Evolutionary conservation across 2,888 invertebrate genomes (phyloP), one percentile per base, ranked within the genome.

Genomic region (Hemaris fuciformis): DNA sequence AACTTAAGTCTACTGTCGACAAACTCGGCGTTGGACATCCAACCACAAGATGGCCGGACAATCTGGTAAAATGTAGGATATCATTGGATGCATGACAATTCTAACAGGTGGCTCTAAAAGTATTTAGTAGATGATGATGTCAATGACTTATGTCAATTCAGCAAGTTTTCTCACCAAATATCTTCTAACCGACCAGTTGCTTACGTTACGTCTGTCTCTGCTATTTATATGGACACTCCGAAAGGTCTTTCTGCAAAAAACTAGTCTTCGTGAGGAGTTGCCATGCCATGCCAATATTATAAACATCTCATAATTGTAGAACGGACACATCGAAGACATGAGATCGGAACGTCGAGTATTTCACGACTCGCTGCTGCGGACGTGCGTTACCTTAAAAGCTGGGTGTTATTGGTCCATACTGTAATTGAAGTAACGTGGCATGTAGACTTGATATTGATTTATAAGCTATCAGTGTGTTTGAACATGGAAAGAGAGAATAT

Each of bases 301-400:
- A 53, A 27, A 15, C 6, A n/a, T 53, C 8, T 31, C 43, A 23
- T 46, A 46, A 43, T 43, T n/a, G 45, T 46, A 46, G 45, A 15
- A 18, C 31, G 53, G 53, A 53, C 31, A 27, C 31, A 27, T 53
- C n/a, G 58, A 20, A 48, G 60, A 63, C 62, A 65, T 60, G 63
- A 43, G 60, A 45, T 18, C 41, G 64, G 67, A 45, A 64, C 61
- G 45, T 62, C 15, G 61, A 62, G 41, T n/a, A 64, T 64, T 61
- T 43, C 13, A 46, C 42, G 23, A 59, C 59, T 23, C 4, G 31
- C 31, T 20, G 58, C 20, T 57, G 57, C 61, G 63, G 63, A 63
- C 61, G 42, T 59, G 41, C 5, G 42, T 25, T 38, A 42, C 65
- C 58, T 31, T 22, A 43, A 65, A 64, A 64, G 68, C 31, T 64